These are phyloP conservation scores for Auanema sp. DNA, from an alignment of 2,888 invertebrate species.

Conservation along the genomic window DNA sequence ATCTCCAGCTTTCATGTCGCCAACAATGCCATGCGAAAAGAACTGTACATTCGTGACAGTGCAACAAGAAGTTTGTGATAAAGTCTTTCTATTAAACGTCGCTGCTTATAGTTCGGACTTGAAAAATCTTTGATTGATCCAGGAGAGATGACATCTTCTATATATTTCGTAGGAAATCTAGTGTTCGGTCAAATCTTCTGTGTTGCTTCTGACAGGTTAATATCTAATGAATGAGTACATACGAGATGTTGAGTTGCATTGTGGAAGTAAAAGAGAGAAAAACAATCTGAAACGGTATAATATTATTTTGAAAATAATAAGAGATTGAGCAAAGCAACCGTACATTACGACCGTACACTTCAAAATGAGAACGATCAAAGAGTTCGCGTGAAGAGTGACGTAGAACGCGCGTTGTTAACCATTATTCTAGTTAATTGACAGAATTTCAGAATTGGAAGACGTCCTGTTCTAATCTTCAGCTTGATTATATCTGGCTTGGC, in stretches of 20 bases:
- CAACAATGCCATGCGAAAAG: conserved; percentile 21
- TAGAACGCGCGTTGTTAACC: too few species aligned
- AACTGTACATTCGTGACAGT: conserved; percentile 35
- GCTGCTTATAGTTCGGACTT: conserved; percentile 17
- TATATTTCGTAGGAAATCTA: conserved; percentile 37
- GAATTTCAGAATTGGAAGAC: conserved; percentile 34
- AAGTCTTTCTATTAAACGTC: neutral
- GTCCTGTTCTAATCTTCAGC: conserved; percentile 31
- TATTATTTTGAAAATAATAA: too few species aligned
- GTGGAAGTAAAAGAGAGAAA: too few species aligned
- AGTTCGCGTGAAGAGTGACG: too few species aligned
- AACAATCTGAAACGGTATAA: too few species aligned
- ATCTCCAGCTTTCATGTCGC: conserved; percentile 39
- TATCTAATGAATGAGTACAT: too few species aligned
- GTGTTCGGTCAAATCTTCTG: conserved; percentile 37
- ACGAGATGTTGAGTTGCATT: too few species aligned
- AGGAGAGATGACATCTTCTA: conserved; percentile 37
- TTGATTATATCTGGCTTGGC: conserved; percentile 31
- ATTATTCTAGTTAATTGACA: too few species aligned
- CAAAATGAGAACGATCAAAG: too few species aligned
- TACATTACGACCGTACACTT: too few species aligned
- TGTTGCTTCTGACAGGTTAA: conserved; percentile 30
- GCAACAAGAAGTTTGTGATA: conserved; percentile 26
- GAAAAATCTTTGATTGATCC: conserved; percentile 27
- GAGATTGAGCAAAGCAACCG: too few species aligned